Evolutionary conservation across 2,113 vertebrate species (phyloP).

Genomic region (Bucco capensis): DNA sequence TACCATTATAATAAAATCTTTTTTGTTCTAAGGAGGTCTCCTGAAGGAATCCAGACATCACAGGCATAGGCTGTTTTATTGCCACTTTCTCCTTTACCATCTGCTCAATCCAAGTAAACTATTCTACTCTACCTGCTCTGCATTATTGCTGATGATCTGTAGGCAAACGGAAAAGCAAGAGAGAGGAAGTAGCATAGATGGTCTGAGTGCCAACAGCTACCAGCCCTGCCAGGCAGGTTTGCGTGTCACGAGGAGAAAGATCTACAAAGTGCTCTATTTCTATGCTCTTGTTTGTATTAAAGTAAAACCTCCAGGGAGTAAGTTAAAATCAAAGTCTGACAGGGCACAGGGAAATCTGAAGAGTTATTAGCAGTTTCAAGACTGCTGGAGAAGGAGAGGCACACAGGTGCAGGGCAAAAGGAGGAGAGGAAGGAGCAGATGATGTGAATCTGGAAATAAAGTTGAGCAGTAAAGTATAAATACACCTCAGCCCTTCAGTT

Average conservation of each 20-base stretch:
- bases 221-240: neutral
- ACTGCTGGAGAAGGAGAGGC: neutral
- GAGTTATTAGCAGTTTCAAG: neutral
- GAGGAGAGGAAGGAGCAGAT: neutral
- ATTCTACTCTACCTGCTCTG: neutral
- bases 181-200: neutral
- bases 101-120: neutral
- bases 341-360: neutral
- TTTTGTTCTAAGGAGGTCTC: neutral
- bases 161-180: neutral
- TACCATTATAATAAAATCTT: neutral
- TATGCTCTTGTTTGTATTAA: neutral
- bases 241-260: neutral
- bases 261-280: conserved; percentile 4
- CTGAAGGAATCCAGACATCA: neutral
- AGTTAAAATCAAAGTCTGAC: conserved; percentile 8
- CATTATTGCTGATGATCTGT: neutral
- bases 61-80: conserved; percentile 3
- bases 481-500: neutral
- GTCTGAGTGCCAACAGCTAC: neutral
- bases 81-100: neutral
- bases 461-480: neutral
- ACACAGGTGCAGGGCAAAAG: neutral
- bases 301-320: conserved; percentile 2
- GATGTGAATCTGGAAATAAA: neutral